Conservation (phyloP, 1,140 invertebrate genomes). For the Drosophila sulfurigaster region DNA sequence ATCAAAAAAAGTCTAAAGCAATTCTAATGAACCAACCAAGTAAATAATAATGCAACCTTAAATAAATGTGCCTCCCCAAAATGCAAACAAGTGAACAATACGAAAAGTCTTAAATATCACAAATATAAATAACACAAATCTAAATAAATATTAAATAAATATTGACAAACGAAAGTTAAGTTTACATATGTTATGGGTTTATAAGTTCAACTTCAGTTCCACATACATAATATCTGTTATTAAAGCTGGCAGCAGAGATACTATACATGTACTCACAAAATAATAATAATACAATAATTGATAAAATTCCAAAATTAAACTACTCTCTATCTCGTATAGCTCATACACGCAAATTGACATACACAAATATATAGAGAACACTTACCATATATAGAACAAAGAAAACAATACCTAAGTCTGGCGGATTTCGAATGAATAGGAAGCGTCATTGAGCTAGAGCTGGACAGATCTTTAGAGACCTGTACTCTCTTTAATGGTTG, state of each 20-base stretch:
- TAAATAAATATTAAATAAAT: constrained; percentile 25
- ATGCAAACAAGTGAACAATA: constrained; percentile 52
- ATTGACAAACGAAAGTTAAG: constrained; percentile 16
- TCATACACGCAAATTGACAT: constrained; percentile 29
- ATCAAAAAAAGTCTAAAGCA: constrained; percentile 45
- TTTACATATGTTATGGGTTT: constrained; percentile 4
- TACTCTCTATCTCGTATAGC: constrained; percentile 17
- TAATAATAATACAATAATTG: constrained; percentile 3
- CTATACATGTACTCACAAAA: constrained; percentile 7
- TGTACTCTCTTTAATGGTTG: constrained; percentile 15
- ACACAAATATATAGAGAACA: constrained; percentile 11
- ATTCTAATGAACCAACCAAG: constrained; percentile 42
- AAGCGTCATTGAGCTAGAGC: constrained; percentile 32
- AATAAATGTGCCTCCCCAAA: constrained; percentile 60
- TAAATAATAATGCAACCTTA: constrained; percentile 49
- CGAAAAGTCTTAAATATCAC: constrained; percentile 37
- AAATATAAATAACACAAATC: constrained; percentile 11
- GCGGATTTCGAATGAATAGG: constrained; percentile 31
- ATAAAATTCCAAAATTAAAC: constrained; percentile 14
- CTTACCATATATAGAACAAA: constrained; percentile 16
- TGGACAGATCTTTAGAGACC: neutral
- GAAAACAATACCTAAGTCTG: constrained; percentile 49
- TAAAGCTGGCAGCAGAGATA: constrained; percentile 32
- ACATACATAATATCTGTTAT: constrained; percentile 7
- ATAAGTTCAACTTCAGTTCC: constrained; percentile 25